Conservation (phyloP, 2,888 invertebrate genomes). For the Nemoura dubitans region DNA sequence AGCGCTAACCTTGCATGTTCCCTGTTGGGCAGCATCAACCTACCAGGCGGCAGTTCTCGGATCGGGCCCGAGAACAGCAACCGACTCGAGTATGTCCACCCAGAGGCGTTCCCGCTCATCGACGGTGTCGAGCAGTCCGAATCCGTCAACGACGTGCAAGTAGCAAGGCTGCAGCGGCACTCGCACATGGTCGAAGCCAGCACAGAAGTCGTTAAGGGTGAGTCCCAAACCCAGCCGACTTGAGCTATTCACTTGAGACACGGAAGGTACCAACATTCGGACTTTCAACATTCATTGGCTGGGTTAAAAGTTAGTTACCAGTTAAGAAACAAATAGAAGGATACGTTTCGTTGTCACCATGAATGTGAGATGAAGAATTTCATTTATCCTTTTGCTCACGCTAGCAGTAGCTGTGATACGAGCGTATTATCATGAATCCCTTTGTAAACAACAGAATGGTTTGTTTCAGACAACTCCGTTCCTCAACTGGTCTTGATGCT, state of each 20-base stretch:
- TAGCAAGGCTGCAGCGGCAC: slow-evolving; percentile 52
- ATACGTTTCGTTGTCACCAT: no score
- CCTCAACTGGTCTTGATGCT: slow-evolving; percentile 52
- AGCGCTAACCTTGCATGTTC: no score
- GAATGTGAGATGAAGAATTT: no score
- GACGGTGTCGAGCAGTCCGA: slow-evolving; percentile 45
- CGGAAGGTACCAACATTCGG: no score
- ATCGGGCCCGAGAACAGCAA: slow-evolving; percentile 42
- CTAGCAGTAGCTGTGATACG: no score
- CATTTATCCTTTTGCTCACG: no score
- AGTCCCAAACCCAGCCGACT: not conserved
- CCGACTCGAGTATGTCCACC: slow-evolving; percentile 41
- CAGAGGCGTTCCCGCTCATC: slow-evolving; percentile 36
- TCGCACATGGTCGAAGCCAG: slow-evolving; percentile 46
- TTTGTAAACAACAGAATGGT: not conserved
- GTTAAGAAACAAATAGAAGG: no score
- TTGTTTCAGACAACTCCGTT: slow-evolving; percentile 49
- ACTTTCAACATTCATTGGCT: no score
- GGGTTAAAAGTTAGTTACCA: no score
- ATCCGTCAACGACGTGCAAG: slow-evolving; percentile 52
- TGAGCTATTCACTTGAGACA: no score
- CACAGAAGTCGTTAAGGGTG: slow-evolving; percentile 43
- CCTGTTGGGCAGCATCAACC: slow-evolving; percentile 48
- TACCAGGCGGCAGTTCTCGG: slow-evolving; percentile 44
- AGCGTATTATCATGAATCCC: no score